phyloP scores from a whole-genome alignment of 2,888 invertebrate genomes.

The Arge pagana region DNA sequence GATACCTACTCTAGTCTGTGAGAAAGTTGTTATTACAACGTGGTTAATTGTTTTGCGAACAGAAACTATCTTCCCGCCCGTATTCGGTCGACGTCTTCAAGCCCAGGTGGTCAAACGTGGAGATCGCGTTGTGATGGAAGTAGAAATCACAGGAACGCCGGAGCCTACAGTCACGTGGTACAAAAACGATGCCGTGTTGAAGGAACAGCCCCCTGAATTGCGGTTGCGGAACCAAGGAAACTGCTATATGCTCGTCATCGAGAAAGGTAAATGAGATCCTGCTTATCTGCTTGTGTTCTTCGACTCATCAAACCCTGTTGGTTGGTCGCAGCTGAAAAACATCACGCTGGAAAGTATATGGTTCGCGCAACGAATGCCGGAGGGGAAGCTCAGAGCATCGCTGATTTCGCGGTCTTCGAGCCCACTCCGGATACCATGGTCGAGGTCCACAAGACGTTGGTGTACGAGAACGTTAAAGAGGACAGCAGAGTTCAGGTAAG shows the following conservation, averaged over 20 bases:
- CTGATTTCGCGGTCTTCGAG: slow-evolving; percentile 76
- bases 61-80: slow-evolving; percentile 82
- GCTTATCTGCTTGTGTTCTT: not conserved
- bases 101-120: slow-evolving; percentile 75
- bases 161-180: slow-evolving; percentile 75
- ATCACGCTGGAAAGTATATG: slow-evolving; percentile 78
- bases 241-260: slow-evolving; percentile 70
- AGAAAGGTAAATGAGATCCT: slow-evolving; percentile 64
- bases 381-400: slow-evolving; percentile 82
- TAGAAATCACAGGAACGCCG: slow-evolving; percentile 79
- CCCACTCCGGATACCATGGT: slow-evolving; percentile 71
- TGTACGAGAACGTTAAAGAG: slow-evolving; percentile 64
- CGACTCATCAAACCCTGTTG: not conserved
- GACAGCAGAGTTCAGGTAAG: slow-evolving; percentile 50
- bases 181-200: slow-evolving; percentile 70
- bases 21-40: too few species aligned
- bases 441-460: slow-evolving; percentile 69
- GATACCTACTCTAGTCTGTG: not conserved
- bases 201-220: slow-evolving; percentile 62
- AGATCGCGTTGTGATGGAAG: slow-evolving; percentile 74
- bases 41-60: slow-evolving; percentile 27
- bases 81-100: slow-evolving; percentile 77
- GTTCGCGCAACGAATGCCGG: slow-evolving; percentile 75
- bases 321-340: slow-evolving; percentile 60
- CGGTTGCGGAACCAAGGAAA: slow-evolving; percentile 70